Percentiles rank a stretch among this genome's conserved stretches.
These are phyloP conservation scores for Sphecodes monilicornis DNA, from an alignment of 2,888 invertebrate genomes.

Conservation along the genomic window DNA sequence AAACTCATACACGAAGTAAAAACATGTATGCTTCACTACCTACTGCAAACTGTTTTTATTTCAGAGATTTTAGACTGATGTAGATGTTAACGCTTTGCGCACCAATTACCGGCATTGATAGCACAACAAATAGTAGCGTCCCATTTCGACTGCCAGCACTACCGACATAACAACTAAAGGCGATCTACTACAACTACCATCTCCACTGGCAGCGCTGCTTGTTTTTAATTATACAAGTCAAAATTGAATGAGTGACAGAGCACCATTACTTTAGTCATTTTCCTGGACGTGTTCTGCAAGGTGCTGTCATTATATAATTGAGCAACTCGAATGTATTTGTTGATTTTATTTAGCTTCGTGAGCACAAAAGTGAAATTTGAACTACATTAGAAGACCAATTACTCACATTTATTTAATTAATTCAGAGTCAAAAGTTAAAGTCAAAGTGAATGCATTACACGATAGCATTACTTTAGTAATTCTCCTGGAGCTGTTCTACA, in stretches of 20 bases:
- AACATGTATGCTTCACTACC: neutral
- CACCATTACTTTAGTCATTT: neutral
- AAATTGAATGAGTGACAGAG: neutral
- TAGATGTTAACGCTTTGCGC: slow-evolving; percentile 3
- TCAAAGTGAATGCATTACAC: neutral
- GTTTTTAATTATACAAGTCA: slow-evolving; percentile 6
- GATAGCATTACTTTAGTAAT: neutral
- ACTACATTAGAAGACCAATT: neutral
- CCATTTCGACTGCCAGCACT: slow-evolving; percentile 1
- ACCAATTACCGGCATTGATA: slow-evolving; percentile 8
- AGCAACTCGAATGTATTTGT: neutral
- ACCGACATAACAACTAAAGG: slow-evolving; percentile 15
- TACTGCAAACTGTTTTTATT: neutral
- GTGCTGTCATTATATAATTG: neutral
- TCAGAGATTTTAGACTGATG: neutral
- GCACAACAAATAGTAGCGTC: slow-evolving; percentile 8
- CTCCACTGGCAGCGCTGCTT: neutral
- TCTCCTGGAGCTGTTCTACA: neutral
- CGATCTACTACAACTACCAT: neutral
- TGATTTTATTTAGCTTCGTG: neutral
- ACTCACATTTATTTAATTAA: no score
- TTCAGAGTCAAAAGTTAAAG: neutral
- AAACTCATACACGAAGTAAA: neutral
- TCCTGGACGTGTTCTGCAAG: neutral
- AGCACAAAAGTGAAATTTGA: neutral